Evolutionary conservation across 2,888 invertebrate genomes (phyloP).

Genomic region (Diplolepis rosae): DNA sequence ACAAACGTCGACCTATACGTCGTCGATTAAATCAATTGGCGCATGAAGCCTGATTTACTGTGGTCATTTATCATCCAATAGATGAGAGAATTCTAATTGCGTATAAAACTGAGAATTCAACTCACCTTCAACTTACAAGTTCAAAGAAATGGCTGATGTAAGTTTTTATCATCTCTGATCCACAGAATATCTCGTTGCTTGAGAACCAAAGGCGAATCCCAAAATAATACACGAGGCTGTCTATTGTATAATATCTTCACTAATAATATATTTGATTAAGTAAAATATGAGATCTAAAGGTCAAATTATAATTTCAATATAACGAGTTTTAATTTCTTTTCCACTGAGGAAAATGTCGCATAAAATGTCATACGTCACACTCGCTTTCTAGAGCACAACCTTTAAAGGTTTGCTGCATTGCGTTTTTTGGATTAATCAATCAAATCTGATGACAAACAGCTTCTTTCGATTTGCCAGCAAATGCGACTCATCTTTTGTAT

Average conservation of each 20-base stretch:
- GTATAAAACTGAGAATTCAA: background rate
- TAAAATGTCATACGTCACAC: background rate
- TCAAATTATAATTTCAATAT: no score
- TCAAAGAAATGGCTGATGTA: background rate
- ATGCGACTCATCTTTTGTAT: background rate
- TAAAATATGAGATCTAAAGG: no score
- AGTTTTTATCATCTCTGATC: background rate
- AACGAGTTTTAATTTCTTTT: background rate
- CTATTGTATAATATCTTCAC: no score
- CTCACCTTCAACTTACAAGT: background rate
- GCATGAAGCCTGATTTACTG: background rate
- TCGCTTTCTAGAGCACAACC: background rate
- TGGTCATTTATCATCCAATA: background rate
- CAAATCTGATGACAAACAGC: background rate
- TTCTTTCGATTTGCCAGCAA: background rate
- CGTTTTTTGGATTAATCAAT: background rate
- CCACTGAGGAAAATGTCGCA: background rate
- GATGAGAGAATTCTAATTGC: background rate
- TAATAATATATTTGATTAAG: no score
- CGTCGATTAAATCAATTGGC: background rate
- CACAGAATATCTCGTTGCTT: no score
- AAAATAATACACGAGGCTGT: no score
- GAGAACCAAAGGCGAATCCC: no score
- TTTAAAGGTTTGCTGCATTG: conserved; percentile 1
- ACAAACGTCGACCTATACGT: background rate